A percentile compares a stretch with the other conserved stretches of the same genome.
These are phyloP conservation scores for Tor tambroides DNA, from an alignment of 2,113 vertebrate species.

Conservation along the genomic window DNA sequence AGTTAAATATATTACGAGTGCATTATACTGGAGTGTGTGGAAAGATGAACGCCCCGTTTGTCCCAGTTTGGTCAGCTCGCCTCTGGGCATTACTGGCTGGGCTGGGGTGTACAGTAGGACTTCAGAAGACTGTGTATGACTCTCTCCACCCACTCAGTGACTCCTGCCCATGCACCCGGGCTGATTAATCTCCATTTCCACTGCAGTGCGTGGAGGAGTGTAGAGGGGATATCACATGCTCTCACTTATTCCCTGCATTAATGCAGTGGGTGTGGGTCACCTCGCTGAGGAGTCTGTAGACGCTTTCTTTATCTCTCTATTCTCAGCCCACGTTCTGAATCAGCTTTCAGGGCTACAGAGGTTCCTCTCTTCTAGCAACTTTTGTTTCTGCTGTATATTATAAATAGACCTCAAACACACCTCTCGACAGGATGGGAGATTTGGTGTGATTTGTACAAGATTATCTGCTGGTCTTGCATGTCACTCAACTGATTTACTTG, in stretches of 20 bases:
- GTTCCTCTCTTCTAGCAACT: constrained; percentile 30
- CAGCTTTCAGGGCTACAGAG: constrained; percentile 37
- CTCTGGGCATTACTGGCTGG: constrained; percentile 27
- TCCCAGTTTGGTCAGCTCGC: constrained; percentile 31
- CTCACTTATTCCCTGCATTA: constrained; percentile 53
- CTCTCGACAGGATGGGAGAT: constrained; percentile 14
- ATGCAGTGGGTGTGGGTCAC: constrained; percentile 53
- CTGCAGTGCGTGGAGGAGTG: constrained; percentile 50
- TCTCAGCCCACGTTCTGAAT: constrained; percentile 54
- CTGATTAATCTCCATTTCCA: constrained; percentile 42
- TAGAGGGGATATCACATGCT: constrained; percentile 54
- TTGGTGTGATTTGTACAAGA: not conserved
- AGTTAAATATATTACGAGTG: constrained; percentile 42
- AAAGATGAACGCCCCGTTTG: constrained; percentile 24
- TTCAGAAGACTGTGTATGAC: constrained; percentile 46
- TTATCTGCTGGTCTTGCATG: not conserved
- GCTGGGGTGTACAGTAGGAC: constrained; percentile 46
- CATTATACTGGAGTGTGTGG: constrained; percentile 19
- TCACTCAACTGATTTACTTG: constrained; percentile 28
- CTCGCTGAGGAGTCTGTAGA: constrained; percentile 49
- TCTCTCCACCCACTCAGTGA: constrained; percentile 46
- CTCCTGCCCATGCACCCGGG: constrained; percentile 27
- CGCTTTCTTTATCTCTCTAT: constrained; percentile 47
- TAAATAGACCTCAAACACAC: constrained; percentile 50
- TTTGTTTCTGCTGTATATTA: constrained; percentile 26